A percentile compares a stretch with the other conserved stretches of the same genome.
Evolutionary conservation across 2,888 invertebrate species (phyloP).

Genomic region (Eupeodes luniger): DNA sequence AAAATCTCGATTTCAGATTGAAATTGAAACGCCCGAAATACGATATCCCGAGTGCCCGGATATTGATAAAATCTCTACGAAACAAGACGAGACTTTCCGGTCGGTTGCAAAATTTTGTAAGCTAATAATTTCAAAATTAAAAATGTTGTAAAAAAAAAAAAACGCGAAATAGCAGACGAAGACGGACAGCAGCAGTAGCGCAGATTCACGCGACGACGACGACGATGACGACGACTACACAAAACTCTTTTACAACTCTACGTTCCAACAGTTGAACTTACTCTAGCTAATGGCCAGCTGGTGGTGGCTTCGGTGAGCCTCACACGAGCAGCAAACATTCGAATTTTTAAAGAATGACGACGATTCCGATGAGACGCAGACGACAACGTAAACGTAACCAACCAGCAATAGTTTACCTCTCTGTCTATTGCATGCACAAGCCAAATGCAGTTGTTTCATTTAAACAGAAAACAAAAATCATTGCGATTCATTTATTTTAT

Average conservation of each 20-base stretch:
- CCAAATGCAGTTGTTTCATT: constrained; percentile 54
- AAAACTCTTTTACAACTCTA: constrained; percentile 69
- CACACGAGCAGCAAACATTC: constrained; percentile 45
- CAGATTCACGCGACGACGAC: constrained; percentile 49
- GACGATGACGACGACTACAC: constrained; percentile 38
- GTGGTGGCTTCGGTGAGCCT: constrained; percentile 68
- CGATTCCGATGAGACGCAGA: background rate
- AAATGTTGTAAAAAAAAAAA: constrained; percentile 34
- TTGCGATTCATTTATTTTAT: constrained; percentile 67
- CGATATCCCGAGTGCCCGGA: constrained; percentile 23
- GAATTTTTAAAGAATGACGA: constrained; percentile 50
- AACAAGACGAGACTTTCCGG: background rate
- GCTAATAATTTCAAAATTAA: background rate
- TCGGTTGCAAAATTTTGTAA: constrained; percentile 18
- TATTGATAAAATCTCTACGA: constrained; percentile 27
- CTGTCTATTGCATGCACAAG: constrained; percentile 41
- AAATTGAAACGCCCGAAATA: constrained; percentile 23
- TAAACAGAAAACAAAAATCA: background rate
- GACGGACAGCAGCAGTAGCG: constrained; percentile 53
- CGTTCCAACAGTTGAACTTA: constrained; percentile 74
- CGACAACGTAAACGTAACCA: constrained; percentile 38
- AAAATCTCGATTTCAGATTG: constrained; percentile 15
- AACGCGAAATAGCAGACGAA: constrained; percentile 67
- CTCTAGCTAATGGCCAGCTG: constrained; percentile 73
- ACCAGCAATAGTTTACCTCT: constrained; percentile 61